These are phyloP conservation scores for Novumbra hubbsi DNA, from an alignment of 2,797 vertebrate species.

Conservation along the genomic window DNA sequence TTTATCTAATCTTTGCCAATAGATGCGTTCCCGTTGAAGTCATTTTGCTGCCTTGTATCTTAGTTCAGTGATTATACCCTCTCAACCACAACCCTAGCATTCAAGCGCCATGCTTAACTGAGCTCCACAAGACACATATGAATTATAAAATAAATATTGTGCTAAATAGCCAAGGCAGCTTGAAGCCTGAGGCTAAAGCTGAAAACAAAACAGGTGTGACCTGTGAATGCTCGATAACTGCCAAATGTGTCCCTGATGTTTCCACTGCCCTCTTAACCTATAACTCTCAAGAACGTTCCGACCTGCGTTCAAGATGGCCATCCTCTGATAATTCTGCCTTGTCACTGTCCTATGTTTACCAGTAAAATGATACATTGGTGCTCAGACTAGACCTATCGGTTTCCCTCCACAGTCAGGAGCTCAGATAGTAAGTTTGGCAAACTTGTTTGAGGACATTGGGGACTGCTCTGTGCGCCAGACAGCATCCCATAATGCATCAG, in stretches of 20 bases:
- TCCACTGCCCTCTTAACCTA: not conserved
- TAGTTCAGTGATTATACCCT: too few relatives aligned
- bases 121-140: too few relatives aligned
- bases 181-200: slow-evolving; percentile 16
- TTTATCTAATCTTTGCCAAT: too few relatives aligned
- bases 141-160: too few relatives aligned
- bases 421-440: slow-evolving; percentile 70
- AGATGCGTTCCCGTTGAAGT: too few relatives aligned
- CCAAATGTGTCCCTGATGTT: slow-evolving; percentile 10
- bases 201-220: slow-evolving; percentile 6
- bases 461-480: slow-evolving; percentile 53
- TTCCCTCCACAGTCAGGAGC: slow-evolving; percentile 60
- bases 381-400: slow-evolving; percentile 55
- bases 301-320: not conserved
- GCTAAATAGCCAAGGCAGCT: slow-evolving; percentile 11
- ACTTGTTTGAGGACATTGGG: slow-evolving; percentile 57
- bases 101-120: too few relatives aligned
- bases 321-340: slow-evolving; percentile 26
- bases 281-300: not conserved
- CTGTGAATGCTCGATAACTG: not conserved
- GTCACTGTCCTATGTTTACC: slow-evolving; percentile 62
- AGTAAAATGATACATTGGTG: slow-evolving; percentile 66
- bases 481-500: slow-evolving; percentile 48
- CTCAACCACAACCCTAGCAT: too few relatives aligned
- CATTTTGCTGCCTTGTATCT: too few relatives aligned